phyloP scores from a whole-genome alignment of 2,888 invertebrate genomes.

The Lumbricus terrestris region DNA sequence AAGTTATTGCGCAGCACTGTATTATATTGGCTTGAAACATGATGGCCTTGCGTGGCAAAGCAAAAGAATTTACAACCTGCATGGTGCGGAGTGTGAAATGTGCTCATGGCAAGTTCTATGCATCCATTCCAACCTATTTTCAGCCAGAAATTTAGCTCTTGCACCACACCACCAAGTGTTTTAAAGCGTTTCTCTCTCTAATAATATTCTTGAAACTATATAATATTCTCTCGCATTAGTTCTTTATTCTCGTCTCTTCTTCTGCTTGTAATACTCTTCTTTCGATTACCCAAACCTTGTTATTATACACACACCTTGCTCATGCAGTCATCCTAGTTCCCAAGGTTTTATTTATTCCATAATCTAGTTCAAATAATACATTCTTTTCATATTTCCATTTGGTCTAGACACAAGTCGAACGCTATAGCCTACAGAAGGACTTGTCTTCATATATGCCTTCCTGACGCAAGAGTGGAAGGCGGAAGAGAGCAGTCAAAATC shows the following conservation, averaged over 20 bases:
- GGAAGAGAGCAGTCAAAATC: no score
- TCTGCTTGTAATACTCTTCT: not conserved
- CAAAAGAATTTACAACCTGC: no score
- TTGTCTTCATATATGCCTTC: not conserved
- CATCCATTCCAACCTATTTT: no score
- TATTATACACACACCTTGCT: not conserved
- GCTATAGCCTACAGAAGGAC: not conserved
- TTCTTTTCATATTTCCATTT: not conserved
- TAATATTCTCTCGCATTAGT: not conserved
- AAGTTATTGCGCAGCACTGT: no score
- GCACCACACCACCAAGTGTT: no score
- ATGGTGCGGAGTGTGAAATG: no score
- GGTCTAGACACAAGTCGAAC: not conserved
- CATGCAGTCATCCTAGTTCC: not conserved
- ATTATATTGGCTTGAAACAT: no score
- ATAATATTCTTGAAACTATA: not conserved
- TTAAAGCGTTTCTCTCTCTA: no score
- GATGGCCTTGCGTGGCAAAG: no score
- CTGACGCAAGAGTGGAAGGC: not conserved
- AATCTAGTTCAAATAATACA: not conserved
- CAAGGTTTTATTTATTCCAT: not conserved
- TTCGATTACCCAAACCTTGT: not conserved
- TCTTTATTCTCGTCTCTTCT: not conserved
- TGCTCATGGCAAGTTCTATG: no score
- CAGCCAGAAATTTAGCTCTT: no score